Evolutionary conservation across 2,113 vertebrate genomes (phyloP).

Genomic region (Clinocottus analis): DNA sequence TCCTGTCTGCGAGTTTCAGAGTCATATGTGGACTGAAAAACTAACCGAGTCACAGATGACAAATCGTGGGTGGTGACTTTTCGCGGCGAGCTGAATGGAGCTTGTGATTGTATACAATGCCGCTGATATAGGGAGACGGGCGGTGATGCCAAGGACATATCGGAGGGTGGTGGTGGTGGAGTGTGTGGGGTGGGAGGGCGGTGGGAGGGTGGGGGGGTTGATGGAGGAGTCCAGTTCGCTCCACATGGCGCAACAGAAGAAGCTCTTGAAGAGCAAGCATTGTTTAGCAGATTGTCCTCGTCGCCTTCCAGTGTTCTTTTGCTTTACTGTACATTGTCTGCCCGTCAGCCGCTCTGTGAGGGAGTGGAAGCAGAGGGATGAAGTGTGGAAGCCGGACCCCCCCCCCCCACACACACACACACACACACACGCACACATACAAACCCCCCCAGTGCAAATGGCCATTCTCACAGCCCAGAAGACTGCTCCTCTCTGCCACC

Average conservation of each 20-base stretch:
- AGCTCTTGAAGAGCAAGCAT: slow-evolving; percentile 74
- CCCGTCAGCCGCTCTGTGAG: slow-evolving; percentile 63
- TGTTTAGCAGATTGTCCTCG: slow-evolving; percentile 83
- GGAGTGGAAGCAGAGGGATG: slow-evolving; percentile 65
- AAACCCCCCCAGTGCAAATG: slow-evolving; percentile 81
- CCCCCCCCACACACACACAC: no score
- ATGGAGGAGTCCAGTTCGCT: slow-evolving; percentile 63
- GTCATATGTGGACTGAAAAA: slow-evolving; percentile 44
- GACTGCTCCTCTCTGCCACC: slow-evolving; percentile 86
- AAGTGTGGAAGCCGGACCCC: slow-evolving; percentile 79
- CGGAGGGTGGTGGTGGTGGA: not conserved
- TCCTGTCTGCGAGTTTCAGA: slow-evolving; percentile 60
- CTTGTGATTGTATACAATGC: not conserved
- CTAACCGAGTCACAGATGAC: slow-evolving; percentile 19
- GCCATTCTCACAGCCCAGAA: slow-evolving; percentile 89
- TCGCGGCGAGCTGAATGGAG: slow-evolving; percentile 18
- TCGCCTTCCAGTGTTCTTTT: slow-evolving; percentile 73
- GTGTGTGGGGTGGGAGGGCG: not conserved
- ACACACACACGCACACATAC: not conserved
- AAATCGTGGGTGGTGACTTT: slow-evolving; percentile 38
- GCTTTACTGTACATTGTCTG: slow-evolving; percentile 83
- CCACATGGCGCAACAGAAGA: slow-evolving; percentile 84
- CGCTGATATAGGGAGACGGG: slow-evolving; percentile 7
- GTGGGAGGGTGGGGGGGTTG: slow-evolving; percentile 8
- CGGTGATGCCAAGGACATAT: slow-evolving; percentile 61